These are phyloP conservation scores for Notothenia rossii DNA, from an alignment of 2,113 vertebrate species.

Conservation along the genomic window DNA sequence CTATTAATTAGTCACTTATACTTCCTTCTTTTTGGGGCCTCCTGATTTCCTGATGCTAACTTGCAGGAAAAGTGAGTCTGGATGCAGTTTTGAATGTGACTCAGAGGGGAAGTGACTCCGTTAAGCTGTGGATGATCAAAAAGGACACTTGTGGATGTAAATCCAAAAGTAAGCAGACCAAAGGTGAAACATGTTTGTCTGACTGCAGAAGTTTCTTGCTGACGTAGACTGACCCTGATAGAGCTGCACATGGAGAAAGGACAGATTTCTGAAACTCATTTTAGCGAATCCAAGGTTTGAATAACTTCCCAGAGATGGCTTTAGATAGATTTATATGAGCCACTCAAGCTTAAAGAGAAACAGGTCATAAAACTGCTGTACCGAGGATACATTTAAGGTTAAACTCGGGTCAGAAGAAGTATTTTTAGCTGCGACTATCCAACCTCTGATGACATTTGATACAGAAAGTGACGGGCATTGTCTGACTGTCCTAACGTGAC, in stretches of 20 bases:
- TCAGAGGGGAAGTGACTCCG: conserved; percentile 40
- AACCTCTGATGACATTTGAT: conserved; percentile 10
- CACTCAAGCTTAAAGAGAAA: background rate
- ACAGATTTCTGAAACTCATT: background rate
- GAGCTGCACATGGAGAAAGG: background rate
- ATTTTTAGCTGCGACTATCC: background rate
- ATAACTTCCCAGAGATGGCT: conserved; percentile 12
- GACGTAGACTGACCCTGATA: background rate
- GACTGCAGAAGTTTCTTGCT: background rate
- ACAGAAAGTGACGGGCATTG: conserved; percentile 4
- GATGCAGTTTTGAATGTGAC: conserved; percentile 31
- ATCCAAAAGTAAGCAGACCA: background rate
- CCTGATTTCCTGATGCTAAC: conserved; percentile 19
- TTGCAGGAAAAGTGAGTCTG: conserved; percentile 27
- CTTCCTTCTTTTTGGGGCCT: conserved; percentile 24
- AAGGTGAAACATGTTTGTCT: background rate
- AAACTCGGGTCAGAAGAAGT: background rate
- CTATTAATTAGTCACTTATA: conserved; percentile 15
- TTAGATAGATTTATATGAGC: conserved; percentile 22
- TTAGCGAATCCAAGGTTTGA: conserved; percentile 4
- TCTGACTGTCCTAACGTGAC: conserved; percentile 2
- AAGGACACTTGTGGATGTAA: background rate
- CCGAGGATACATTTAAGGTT: background rate
- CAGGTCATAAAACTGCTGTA: background rate
- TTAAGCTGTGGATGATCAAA: background rate